Percentiles rank a stretch among this genome's conserved stretches.
These are phyloP conservation scores for Cerceris ruficornis DNA, from an alignment of 2,888 invertebrate genomes.

Conservation along the genomic window DNA sequence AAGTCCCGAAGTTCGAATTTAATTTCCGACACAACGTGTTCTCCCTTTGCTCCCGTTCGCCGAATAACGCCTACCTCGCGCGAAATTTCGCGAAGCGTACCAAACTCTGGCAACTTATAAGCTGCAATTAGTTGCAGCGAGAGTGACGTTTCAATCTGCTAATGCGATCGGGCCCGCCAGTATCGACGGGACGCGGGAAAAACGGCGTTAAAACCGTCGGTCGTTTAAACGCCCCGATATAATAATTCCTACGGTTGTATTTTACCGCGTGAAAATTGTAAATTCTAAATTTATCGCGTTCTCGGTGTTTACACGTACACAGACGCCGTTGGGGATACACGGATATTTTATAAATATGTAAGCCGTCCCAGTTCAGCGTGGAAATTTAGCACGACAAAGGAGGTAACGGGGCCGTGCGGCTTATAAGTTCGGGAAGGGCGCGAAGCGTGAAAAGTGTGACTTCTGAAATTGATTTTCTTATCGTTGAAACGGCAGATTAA, in stretches of 20 bases:
- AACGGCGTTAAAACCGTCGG: neutral
- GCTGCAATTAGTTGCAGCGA: constrained; percentile 35
- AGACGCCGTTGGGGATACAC: no score
- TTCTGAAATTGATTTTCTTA: constrained; percentile 5
- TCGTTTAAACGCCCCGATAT: neutral
- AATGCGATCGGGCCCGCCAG: constrained; percentile 14
- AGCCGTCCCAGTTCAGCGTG: no score
- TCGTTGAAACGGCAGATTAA: constrained; percentile 14
- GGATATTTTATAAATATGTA: no score
- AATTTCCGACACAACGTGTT: constrained; percentile 48
- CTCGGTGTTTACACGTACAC: no score
- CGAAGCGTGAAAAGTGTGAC: neutral
- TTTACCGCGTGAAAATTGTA: neutral
- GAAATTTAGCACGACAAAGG: neutral
- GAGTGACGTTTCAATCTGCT: constrained; percentile 25
- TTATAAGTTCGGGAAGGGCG: neutral
- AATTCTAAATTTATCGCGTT: no score
- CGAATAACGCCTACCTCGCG: constrained; percentile 36
- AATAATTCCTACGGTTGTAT: neutral
- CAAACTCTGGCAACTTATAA: constrained; percentile 44
- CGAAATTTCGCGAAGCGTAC: constrained; percentile 40
- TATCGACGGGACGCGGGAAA: neutral
- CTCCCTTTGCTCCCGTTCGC: constrained; percentile 23
- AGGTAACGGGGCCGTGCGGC: neutral
- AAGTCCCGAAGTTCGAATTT: constrained; percentile 56